Base-by-base conservation (phyloP, 2,113 vertebrate species). In the Lepus americanus region DNA sequence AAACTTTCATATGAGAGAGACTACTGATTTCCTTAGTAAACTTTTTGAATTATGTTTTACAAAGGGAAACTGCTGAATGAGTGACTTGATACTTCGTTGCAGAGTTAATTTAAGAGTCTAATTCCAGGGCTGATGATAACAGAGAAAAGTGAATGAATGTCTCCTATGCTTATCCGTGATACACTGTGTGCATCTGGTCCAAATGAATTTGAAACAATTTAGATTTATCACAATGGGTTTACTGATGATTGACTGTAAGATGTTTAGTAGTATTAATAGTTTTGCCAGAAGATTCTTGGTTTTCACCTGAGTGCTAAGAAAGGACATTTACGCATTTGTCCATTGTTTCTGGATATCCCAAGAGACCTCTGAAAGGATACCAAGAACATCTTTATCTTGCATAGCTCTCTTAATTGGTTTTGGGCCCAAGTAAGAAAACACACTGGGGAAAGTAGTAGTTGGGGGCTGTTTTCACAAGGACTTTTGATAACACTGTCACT, bases 141-240 rank as follows among this genome's bases (percentile, higher is more conserved):
- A 69, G 25, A 64, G 22, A 74, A 90, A 70, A 90, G 44, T 61
- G 22, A 51, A 80, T 33, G 33, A 61, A 94, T 90, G n/a, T 66
- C 80, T 51, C 36, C 53, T 33, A 80, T 76, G 16, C 17, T 53
- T 85, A 44, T 31, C 85, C 5, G 44, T 19, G 77, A 8, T 61
- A 70, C 83, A 64, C 61, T 63, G 31, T 64, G n/a, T 51, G 23
- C 86, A 89, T 59, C 61, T 70, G 31, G 36, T 64, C 27, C 77
- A 23, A 6, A 16, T 89, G 33, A 89, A 69, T 83, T 95, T 92
- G 49, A 83, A 83, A 87, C 12, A 90, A 84, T 51, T 95, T 39
- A 59, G 29, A 67, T 87, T 72, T 63, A 70, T 49, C 51, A 78
- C 23, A 39, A 9, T 67, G 73, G 23, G 31, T 86, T n/a, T 78